phyloP scores from a whole-genome alignment of 2,888 invertebrate genomes.

The Drosophila pseudotakahashii region DNA sequence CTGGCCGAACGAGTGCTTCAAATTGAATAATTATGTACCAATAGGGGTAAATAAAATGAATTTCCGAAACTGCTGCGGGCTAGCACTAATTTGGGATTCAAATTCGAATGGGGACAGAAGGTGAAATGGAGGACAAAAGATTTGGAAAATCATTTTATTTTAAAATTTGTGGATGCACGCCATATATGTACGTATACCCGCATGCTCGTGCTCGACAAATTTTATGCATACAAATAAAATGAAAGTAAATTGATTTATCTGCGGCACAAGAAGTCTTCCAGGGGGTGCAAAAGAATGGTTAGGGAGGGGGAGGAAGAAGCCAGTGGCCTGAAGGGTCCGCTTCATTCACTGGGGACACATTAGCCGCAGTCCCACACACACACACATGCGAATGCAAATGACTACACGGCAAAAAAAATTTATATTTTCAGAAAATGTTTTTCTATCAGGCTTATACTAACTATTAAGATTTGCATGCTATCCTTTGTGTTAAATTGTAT shows the following conservation, averaged over 20 bases:
- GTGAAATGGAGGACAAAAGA: constrained; percentile 30
- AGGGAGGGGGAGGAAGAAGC: constrained; percentile 14
- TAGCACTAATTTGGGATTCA: constrained; percentile 41
- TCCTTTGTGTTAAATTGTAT: too few species aligned
- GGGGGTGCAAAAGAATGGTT: background rate
- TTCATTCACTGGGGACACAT: constrained; percentile 82
- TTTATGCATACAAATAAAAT: constrained; percentile 78
- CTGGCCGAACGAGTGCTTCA: constrained; percentile 11
- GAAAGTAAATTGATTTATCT: constrained; percentile 80
- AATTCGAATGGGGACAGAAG: constrained; percentile 37
- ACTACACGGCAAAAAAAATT: constrained; percentile 7
- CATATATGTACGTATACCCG: background rate
- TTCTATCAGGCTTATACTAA: too few species aligned
- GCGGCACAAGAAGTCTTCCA: constrained; percentile 40
- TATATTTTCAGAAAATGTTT: too few species aligned
- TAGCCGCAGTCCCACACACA: constrained; percentile 64
- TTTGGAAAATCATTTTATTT: constrained; percentile 70
- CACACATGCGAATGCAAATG: constrained; percentile 64
- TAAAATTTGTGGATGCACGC: constrained; percentile 45
- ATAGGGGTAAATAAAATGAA: constrained; percentile 30
- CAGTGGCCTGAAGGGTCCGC: constrained; percentile 48
- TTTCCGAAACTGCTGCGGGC: constrained; percentile 33
- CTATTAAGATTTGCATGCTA: too few species aligned
- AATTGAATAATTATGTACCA: constrained; percentile 75
- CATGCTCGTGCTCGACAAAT: constrained; percentile 44